A percentile compares a stretch with the other conserved stretches of the same genome.
Conservation (phyloP, 2,797 vertebrate species). For the Acipenser transmontanus region DNA sequence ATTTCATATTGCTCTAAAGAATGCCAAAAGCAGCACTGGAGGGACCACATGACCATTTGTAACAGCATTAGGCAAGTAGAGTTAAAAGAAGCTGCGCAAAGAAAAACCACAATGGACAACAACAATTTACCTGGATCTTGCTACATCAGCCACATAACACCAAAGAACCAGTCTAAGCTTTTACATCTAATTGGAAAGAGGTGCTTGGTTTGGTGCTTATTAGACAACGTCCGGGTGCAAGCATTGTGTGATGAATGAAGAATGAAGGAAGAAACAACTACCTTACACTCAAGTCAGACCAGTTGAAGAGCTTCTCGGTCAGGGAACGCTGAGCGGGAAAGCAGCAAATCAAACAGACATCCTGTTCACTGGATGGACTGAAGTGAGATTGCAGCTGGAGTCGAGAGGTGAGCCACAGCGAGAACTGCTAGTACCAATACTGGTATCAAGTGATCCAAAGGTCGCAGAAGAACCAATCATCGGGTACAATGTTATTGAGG, state of each 20-base stretch:
- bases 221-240: neutral
- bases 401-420: neutral
- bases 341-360: neutral
- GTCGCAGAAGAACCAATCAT: neutral
- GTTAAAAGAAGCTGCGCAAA: no score
- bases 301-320: neutral
- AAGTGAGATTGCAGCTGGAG: neutral
- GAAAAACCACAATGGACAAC: no score
- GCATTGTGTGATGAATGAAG: neutral
- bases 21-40: constrained; percentile 3
- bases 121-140: no score
- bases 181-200: no score
- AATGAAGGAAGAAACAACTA: neutral
- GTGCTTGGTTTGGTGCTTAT: no score
- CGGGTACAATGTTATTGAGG: neutral
- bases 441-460: neutral
- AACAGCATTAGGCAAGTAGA: no score
- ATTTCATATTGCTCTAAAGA: neutral
- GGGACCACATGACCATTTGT: neutral
- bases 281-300: neutral
- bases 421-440: neutral
- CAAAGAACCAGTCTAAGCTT: no score
- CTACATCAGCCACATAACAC: no score
- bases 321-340: neutral
- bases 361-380: neutral